These are phyloP conservation scores for Ormyrus thymus DNA, from an alignment of 2,888 invertebrate species.

Conservation along the genomic window DNA sequence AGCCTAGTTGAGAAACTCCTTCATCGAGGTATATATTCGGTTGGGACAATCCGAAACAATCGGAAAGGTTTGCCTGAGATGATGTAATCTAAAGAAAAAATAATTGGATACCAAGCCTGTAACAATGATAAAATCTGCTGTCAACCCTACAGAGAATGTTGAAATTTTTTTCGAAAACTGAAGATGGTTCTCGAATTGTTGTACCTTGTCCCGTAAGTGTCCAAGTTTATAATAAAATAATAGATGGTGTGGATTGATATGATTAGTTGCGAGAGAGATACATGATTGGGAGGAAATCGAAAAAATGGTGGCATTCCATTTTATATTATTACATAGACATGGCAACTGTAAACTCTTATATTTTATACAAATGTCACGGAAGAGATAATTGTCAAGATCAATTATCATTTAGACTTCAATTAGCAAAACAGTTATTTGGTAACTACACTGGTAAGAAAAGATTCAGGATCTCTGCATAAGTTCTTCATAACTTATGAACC, in stretches of 20 bases:
- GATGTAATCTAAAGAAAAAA: constrained; percentile 42
- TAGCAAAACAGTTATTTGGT: constrained; percentile 24
- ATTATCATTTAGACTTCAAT: constrained; percentile 24
- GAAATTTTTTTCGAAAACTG: constrained; percentile 31
- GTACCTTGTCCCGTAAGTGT: constrained; percentile 40
- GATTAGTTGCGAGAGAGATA: constrained; percentile 40
- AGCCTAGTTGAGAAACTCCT: constrained; percentile 35
- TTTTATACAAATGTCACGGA: constrained; percentile 33
- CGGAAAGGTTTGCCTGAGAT: constrained; percentile 48
- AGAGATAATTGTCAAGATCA: too few species aligned
- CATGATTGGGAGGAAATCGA: too few species aligned
- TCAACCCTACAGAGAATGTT: constrained; percentile 40
- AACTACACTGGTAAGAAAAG: constrained; percentile 6
- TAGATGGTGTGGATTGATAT: too few species aligned
- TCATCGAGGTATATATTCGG: constrained; percentile 43
- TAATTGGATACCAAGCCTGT: constrained; percentile 50
- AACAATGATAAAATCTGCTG: constrained; percentile 38
- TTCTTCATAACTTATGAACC: too few species aligned
- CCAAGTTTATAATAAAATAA: too few species aligned
- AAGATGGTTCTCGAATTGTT: too few species aligned
- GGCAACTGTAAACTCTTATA: constrained; percentile 42
- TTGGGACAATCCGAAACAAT: constrained; percentile 43
- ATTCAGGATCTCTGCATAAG: too few species aligned
- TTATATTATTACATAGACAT: constrained; percentile 45
- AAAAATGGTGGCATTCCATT: constrained; percentile 52